A percentile compares a stretch with the other conserved stretches of the same genome.
These are phyloP conservation scores for Planococcus citri DNA, from an alignment of 1,140 invertebrate genomes.

Conservation along the genomic window DNA sequence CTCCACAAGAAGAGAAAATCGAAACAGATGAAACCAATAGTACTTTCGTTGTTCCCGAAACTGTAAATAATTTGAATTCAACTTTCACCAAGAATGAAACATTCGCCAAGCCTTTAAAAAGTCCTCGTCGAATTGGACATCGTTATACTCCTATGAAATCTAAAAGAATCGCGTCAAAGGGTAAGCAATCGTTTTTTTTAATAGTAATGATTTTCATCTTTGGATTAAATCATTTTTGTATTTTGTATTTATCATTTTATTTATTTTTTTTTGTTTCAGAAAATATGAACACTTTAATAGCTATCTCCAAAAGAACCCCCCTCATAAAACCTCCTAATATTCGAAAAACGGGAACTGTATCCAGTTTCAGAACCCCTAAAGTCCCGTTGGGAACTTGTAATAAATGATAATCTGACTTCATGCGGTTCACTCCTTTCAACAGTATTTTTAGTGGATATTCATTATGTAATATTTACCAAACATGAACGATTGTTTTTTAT, in stretches of 20 bases:
- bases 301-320: not conserved
- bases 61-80: not conserved
- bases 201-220: not conserved
- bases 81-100: not conserved
- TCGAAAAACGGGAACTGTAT: not conserved
- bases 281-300: not conserved
- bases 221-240: not conserved
- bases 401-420: not conserved
- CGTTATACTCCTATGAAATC: not conserved
- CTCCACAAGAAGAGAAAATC: not conserved
- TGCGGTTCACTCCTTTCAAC: not conserved
- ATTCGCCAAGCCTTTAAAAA: not conserved
- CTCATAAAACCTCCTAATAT: not conserved
- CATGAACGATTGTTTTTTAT: not conserved
- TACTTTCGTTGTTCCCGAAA: not conserved
- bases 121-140: not conserved
- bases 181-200: no score
- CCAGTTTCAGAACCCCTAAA: not conserved
- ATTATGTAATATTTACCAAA: not conserved
- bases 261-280: not conserved
- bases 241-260: not conserved
- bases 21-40: not conserved
- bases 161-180: not conserved
- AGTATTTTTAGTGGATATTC: not conserved
- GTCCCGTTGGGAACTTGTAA: not conserved